Conservation (phyloP, 1,140 invertebrate genomes). For the Atta cephalotes region DNA sequence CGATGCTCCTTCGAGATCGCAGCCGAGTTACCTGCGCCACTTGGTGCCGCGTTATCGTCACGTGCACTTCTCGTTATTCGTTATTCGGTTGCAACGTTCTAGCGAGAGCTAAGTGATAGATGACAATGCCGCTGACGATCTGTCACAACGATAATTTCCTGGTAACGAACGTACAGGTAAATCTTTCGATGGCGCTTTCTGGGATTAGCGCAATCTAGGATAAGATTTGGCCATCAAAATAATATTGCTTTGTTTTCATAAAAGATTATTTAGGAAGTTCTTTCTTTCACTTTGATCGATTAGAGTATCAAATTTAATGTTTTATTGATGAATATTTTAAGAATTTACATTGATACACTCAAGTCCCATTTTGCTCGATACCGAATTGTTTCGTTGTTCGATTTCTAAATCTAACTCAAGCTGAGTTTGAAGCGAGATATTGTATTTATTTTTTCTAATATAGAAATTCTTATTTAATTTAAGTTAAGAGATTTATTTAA, state of each 20-base stretch:
- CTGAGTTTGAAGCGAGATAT: neutral
- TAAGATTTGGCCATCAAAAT: neutral
- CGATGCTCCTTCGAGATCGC: constrained; percentile 51
- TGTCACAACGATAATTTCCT: constrained; percentile 38
- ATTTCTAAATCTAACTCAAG: neutral
- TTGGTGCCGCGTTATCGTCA: constrained; percentile 70
- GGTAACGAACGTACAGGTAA: constrained; percentile 61
- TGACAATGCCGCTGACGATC: constrained; percentile 21
- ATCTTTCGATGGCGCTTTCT: neutral
- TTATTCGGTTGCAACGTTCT: neutral
- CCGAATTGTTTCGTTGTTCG: neutral
- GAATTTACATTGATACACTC: neutral
- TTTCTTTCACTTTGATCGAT: neutral
- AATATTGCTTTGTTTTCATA: neutral
- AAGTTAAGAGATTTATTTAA: constrained; percentile 9
- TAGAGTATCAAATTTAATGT: constrained; percentile 6
- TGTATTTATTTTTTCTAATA: neutral
- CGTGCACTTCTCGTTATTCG: constrained; percentile 58
- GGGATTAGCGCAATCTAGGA: neutral
- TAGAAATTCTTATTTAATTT: neutral
- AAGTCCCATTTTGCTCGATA: neutral
- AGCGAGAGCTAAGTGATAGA: constrained; percentile 33
- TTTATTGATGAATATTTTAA: neutral
- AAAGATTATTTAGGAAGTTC: neutral
- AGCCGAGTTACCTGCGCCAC: constrained; percentile 67